A percentile compares a stretch with the other conserved stretches of the same genome.
Evolutionary conservation across 2,113 vertebrate genomes (phyloP).

Genomic region (Pelusios castaneus): DNA sequence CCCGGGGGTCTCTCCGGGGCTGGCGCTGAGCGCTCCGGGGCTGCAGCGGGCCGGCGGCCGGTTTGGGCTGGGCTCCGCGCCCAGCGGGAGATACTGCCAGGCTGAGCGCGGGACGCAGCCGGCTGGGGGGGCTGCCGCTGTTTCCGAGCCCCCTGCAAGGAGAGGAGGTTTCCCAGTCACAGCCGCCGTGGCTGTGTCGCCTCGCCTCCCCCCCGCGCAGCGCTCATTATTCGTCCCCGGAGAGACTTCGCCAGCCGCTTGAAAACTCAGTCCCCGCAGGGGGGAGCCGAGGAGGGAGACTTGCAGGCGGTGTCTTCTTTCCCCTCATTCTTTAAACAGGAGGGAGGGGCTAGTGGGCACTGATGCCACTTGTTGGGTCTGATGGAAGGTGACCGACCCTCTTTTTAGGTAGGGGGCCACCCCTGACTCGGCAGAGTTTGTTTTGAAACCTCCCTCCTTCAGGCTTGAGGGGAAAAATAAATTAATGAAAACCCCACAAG

Average conservation of each 20-base stretch:
- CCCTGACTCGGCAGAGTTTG: not conserved
- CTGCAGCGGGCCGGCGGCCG: no score
- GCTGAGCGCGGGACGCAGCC: not conserved
- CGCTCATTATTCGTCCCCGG: not conserved
- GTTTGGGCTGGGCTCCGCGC: no score
- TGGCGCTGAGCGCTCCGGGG: not conserved
- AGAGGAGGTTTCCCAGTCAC: not conserved
- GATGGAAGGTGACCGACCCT: not conserved
- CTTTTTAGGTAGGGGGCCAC: not conserved
- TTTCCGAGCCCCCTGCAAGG: not conserved
- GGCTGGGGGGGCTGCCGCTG: not conserved
- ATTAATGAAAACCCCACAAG: not conserved
- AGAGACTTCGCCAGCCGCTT: constrained; percentile 25
- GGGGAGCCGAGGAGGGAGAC: not conserved
- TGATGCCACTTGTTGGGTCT: constrained; percentile 63
- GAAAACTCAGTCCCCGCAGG: not conserved
- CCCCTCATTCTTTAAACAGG: constrained; percentile 12
- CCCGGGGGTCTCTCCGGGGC: no score
- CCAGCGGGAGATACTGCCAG: no score
- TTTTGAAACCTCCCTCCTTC: not conserved
- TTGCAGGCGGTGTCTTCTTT: constrained; percentile 28
- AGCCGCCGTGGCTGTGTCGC: fast-evolving
- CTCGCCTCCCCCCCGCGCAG: not conserved
- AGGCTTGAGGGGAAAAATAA: not conserved
- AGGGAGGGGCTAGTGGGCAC: not conserved